Evolutionary conservation across 1,140 invertebrate genomes (phyloP).

Genomic region (Pemphigus obesinymphae): DNA sequence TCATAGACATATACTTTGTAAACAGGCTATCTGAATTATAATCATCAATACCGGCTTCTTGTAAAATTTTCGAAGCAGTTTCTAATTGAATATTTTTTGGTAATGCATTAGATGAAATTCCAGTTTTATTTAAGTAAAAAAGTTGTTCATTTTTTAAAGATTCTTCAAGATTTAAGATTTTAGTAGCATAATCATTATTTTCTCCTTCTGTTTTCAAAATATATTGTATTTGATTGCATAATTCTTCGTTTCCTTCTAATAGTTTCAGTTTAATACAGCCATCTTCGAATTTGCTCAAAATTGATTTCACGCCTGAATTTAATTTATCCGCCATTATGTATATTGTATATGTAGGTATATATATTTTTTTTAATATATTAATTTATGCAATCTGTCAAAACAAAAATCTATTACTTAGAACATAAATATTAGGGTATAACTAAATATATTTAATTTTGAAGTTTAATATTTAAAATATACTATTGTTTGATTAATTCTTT

Average conservation of each 20-base stretch:
- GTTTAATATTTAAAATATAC: no score
- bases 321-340: not conserved
- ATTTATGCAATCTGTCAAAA: slow-evolving; percentile 5
- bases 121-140: slow-evolving; percentile 7
- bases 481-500: not conserved
- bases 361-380: not conserved
- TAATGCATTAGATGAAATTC: not conserved
- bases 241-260: not conserved
- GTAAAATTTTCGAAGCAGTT: not conserved
- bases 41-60: slow-evolving; percentile 9
- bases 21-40: slow-evolving; percentile 10
- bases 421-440: not conserved
- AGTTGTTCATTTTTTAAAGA: not conserved
- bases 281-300: not conserved
- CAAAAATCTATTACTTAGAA: slow-evolving; percentile 2
- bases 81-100: not conserved
- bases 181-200: not conserved
- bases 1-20: slow-evolving; percentile 18
- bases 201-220: not conserved
- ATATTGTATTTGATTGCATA: slow-evolving; percentile 9
- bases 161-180: not conserved
- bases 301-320: slow-evolving; percentile 4
- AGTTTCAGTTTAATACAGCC: not conserved
- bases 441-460: no score
- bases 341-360: not conserved